Evolutionary conservation across 2,888 invertebrate species (phyloP), one percentile per base, ranked within the genome.

Genomic region (Caenorhabditis uteleia): DNA sequence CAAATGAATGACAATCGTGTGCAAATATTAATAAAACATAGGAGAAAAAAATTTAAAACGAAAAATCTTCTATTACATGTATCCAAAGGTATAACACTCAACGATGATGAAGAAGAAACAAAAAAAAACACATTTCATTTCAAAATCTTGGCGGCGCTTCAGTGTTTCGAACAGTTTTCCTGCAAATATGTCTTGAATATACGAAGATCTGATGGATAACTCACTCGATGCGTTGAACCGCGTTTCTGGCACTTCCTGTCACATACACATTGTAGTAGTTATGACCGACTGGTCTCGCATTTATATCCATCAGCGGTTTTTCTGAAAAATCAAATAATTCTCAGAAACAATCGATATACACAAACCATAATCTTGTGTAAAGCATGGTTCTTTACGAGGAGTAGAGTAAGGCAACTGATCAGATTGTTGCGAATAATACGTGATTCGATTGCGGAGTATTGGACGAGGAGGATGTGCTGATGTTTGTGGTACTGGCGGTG

Each of bases 191-290:
- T 12, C 20, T 36, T 16, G 34, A 25, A 16, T 16, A 5, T 36
- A 5, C 14, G 36, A 36, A 36, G 18, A 26, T 18, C 16, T 18
- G 27, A 7, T 25, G 12, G 7, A 34, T 34, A n/a, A 42, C 49
- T 20, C 16, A 62, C 62, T 62, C 62, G 20, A 62, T 62, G 47
- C 56, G 56, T 38, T 62, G 56, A 44, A 55, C 51, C 40, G 43
- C 47, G 31, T 62, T 8, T 62, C 50, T 39, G 47, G 56, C 18
- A 56, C 44, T 36, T 45, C 55, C 8, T 56, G 56, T 27, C 56
- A 56, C 29, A 62, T 27, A 26, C 46, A 43, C 23, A 62, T 56
- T 12, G 50, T 62, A 62, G 43, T 62, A 62, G 31, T 46, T 44
- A 40, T 62, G 62, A 48, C 42, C 56, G 6, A 43, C 23, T 16